A percentile compares a stretch with the other conserved stretches of the same genome.
Conservation (phyloP, 2,888 invertebrate species). For the Pristionchus exspectatus region DNA sequence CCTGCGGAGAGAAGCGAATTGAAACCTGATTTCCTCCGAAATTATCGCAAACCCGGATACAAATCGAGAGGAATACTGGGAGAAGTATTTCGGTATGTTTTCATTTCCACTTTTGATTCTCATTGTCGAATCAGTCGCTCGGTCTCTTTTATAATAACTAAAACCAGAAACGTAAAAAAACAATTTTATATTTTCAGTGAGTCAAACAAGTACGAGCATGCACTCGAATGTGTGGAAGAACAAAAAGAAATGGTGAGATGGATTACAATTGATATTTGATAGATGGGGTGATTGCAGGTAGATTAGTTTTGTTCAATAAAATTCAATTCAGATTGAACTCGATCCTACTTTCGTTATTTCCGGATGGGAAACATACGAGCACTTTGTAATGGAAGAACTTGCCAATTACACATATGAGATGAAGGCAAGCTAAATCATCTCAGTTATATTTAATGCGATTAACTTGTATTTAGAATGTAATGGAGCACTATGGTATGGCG, state of each 20-base stretch:
- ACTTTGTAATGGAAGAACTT: background rate
- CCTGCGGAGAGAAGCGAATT: conserved; percentile 63
- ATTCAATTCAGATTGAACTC: background rate
- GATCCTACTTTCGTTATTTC: background rate
- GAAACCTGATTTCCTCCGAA: conserved; percentile 70
- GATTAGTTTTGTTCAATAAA: background rate
- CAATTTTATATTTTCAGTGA: background rate
- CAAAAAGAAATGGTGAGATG: background rate
- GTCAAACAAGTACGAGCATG: conserved; percentile 58
- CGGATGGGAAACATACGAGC: background rate
- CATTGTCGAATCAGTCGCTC: background rate
- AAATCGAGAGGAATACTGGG: conserved; percentile 73
- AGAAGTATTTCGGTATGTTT: conserved; percentile 73
- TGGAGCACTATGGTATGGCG: conserved; percentile 73
- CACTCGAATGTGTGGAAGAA: conserved; percentile 63
- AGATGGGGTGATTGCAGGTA: background rate
- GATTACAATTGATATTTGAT: background rate
- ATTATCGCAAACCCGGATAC: conserved; percentile 68
- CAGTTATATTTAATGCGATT: background rate
- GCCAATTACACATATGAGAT: conserved; percentile 63
- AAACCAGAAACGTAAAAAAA: background rate
- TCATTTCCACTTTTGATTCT: conserved; percentile 49
- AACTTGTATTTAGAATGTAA: conserved; percentile 58
- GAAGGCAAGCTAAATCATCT: conserved; percentile 53
- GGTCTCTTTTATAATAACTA: background rate